Evolutionary conservation across 2,888 invertebrate species (phyloP), one percentile per base, ranked within the genome.

Genomic region (Drosophila imparisetae): DNA sequence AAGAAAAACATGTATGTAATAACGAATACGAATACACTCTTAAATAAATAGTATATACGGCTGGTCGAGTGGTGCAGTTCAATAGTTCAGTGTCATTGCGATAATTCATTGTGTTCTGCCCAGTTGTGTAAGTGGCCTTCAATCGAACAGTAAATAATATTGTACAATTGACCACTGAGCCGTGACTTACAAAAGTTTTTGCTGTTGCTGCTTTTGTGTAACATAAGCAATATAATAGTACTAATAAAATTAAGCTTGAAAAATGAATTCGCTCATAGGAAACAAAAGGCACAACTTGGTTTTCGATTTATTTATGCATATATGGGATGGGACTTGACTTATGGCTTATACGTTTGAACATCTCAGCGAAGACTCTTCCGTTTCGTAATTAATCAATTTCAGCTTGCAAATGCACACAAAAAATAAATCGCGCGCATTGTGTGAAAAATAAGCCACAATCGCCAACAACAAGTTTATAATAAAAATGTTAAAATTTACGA

Each of bases 401-500:
- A 81, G 48, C 48, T 74, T 55, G 53, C 55, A 83, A 84, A 78
- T 83, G 81, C 84, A 85, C 79, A 77, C 77, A 81, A 71, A 81
- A 84, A 45, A 45, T 83, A 86, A 83, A 83, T 88, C 68, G 81
- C 81, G 71, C 78, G 52, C 75, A 72, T 83, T 79, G 84, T 83
- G 89, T 86, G 81, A 81, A 75, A 86, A 66, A 40, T 61, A 68
- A 36, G n/a, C 52, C 40, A 52, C 50, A 58, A 36, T 49, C 54
- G 38, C 54, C 54, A 55, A 38, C 40, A 70, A 50, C 57, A 60
- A 61, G 40, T 79, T 78, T 77, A 78, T 84, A 86, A 86, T 88
- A 86, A 86, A 83, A 88, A 79, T 86, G 84, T 88, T 81, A 42
- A 81, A 77, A 84, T 86, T 81, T 88, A 83, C 78, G 89, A 88